Percentiles rank a stretch among this genome's conserved stretches.
These are phyloP conservation scores for Hippopotamus amphibius DNA, from an alignment of 2,113 vertebrate genomes.

Conservation along the genomic window DNA sequence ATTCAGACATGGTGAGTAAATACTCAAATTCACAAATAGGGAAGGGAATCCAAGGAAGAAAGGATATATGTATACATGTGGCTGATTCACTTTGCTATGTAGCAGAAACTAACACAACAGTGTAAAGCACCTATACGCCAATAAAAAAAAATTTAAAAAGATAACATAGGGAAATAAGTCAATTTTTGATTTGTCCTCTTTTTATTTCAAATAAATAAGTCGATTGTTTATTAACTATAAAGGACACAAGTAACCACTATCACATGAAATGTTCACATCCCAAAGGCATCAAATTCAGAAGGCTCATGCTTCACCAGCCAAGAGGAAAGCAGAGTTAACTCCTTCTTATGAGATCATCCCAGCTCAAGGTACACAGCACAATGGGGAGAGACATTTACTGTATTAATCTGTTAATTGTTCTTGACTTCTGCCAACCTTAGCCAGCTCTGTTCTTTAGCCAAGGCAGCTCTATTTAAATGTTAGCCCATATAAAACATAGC, in stretches of 20 bases:
- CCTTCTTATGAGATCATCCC: background rate
- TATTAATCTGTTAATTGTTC: background rate
- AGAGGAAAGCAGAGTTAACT: background rate
- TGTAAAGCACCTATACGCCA: too few species aligned
- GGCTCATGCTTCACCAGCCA: background rate
- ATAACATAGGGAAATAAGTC: background rate
- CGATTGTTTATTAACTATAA: conserved; percentile 20
- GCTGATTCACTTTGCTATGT: too few species aligned
- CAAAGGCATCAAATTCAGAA: conserved; percentile 1
- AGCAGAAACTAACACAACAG: too few species aligned
- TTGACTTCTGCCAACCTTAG: background rate
- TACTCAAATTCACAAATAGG: background rate
- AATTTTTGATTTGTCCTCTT: background rate
- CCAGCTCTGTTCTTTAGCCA: background rate
- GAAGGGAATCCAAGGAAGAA: too few species aligned
- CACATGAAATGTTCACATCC: background rate
- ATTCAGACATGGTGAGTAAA: background rate
- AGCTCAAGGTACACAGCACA: background rate
- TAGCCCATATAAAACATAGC: background rate
- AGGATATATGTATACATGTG: too few species aligned
- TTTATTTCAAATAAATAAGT: conserved; percentile 14
- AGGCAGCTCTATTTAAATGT: background rate
- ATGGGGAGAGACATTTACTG: background rate
- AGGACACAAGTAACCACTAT: background rate
- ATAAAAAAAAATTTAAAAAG: background rate